Conservation (phyloP, 2,888 invertebrate species). For the Nasonovia ribisnigri region DNA sequence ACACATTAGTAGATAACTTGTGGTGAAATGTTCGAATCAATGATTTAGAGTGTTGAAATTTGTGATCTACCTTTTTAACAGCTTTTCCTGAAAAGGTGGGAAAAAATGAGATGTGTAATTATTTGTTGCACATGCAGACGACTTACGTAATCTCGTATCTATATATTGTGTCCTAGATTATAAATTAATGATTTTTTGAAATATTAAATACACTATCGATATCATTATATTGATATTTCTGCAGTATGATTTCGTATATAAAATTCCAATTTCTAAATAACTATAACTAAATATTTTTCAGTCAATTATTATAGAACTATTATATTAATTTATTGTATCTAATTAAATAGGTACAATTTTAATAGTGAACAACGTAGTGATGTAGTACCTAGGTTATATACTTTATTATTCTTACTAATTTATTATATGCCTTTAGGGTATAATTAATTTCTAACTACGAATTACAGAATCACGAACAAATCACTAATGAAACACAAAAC, state of each 20-base stretch:
- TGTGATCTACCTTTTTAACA: background rate
- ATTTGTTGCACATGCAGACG: background rate
- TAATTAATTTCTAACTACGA: constrained; percentile 32
- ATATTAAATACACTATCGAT: no score
- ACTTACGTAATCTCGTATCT: no score
- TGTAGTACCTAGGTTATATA: background rate
- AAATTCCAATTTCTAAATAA: background rate
- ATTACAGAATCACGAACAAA: constrained; percentile 47
- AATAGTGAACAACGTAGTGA: background rate
- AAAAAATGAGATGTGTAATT: background rate
- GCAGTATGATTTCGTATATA: background rate
- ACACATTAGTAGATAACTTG: background rate
- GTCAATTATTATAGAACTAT: background rate
- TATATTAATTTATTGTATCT: background rate
- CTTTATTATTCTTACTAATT: background rate
- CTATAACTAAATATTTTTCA: background rate
- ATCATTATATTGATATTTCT: background rate
- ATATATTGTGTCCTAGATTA: no score
- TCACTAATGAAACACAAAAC: constrained; percentile 48
- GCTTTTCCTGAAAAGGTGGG: background rate
- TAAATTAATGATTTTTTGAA: no score
- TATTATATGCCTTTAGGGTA: background rate
- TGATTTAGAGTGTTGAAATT: background rate
- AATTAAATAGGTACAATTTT: background rate
- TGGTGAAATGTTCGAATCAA: background rate